Conservation (phyloP, 2,113 vertebrate genomes). For the Melanotaenia duboulayi region DNA sequence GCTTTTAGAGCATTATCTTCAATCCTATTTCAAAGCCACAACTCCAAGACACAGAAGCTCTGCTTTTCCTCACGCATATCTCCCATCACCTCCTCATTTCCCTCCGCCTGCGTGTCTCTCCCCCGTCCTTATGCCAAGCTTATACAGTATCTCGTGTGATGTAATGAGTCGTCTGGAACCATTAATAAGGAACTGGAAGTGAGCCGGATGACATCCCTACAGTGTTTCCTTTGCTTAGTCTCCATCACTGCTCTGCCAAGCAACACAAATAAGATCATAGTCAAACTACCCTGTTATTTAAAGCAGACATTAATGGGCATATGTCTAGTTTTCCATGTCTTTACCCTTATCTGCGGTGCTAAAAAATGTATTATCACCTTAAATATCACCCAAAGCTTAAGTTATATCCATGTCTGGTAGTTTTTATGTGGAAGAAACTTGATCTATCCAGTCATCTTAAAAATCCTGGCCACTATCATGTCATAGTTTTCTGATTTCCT, state of each 20-base stretch:
- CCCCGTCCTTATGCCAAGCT: constrained; percentile 25
- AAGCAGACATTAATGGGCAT: not conserved
- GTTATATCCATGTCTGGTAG: too few relatives aligned
- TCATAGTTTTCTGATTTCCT: too few relatives aligned
- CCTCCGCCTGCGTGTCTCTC: constrained; percentile 14
- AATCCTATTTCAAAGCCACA: constrained; percentile 48
- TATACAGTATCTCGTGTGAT: constrained; percentile 33
- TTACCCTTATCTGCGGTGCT: too few relatives aligned
- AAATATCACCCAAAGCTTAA: too few relatives aligned
- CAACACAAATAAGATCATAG: constrained; percentile 54
- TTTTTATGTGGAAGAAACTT: too few relatives aligned
- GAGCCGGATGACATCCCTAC: constrained; percentile 25
- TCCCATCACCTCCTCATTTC: not conserved
- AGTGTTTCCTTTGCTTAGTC: constrained; percentile 16
- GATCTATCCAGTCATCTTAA: too few relatives aligned
- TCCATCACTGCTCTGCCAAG: constrained; percentile 30
- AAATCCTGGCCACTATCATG: too few relatives aligned
- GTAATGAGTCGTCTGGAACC: constrained; percentile 49
- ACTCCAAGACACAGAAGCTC: constrained; percentile 29
- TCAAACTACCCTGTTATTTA: constrained; percentile 19
- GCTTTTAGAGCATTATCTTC: constrained; percentile 56
- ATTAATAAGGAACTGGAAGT: constrained; percentile 44
- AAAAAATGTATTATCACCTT: too few relatives aligned
- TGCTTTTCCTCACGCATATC: constrained; percentile 26
- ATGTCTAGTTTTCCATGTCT: too few relatives aligned